Conservation (phyloP, 2,113 vertebrate species). For the Narcine bancroftii region DNA sequence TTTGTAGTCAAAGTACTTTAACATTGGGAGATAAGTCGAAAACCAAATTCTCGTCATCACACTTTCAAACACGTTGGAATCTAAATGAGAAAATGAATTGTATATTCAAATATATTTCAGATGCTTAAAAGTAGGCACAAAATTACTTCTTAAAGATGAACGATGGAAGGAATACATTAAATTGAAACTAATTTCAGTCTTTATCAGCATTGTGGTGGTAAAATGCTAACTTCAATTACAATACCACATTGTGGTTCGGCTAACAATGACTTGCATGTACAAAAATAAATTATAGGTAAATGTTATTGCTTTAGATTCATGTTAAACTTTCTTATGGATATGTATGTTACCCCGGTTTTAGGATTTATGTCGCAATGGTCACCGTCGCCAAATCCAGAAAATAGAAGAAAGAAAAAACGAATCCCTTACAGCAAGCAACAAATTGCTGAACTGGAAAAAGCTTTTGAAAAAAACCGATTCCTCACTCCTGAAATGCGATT, state of each 20-base stretch:
- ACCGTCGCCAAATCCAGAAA: background rate
- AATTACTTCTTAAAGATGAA: too few relatives aligned
- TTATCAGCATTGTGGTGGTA: background rate
- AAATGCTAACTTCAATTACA: background rate
- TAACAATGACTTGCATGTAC: background rate
- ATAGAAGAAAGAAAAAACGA: slow-evolving; percentile 1
- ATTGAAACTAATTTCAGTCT: background rate
- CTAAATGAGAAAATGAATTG: background rate
- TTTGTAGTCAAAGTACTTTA: background rate
- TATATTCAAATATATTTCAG: too few relatives aligned
- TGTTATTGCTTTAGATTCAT: background rate
- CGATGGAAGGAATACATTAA: background rate
- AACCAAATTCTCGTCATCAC: background rate
- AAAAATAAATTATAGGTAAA: background rate
- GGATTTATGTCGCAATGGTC: slow-evolving; percentile 6
- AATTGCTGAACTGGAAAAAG: slow-evolving; percentile 37
- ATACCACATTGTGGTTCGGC: background rate
- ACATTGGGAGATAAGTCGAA: background rate
- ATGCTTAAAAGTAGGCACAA: too few relatives aligned
- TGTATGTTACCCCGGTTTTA: background rate
- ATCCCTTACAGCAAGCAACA: slow-evolving; percentile 35
- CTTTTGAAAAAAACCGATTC: slow-evolving; percentile 39
- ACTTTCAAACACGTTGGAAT: background rate
- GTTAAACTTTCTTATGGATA: background rate
- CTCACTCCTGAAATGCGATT: slow-evolving; percentile 38